phyloP scores from a whole-genome alignment of 2,888 invertebrate species.

The Papilio gigon region DNA sequence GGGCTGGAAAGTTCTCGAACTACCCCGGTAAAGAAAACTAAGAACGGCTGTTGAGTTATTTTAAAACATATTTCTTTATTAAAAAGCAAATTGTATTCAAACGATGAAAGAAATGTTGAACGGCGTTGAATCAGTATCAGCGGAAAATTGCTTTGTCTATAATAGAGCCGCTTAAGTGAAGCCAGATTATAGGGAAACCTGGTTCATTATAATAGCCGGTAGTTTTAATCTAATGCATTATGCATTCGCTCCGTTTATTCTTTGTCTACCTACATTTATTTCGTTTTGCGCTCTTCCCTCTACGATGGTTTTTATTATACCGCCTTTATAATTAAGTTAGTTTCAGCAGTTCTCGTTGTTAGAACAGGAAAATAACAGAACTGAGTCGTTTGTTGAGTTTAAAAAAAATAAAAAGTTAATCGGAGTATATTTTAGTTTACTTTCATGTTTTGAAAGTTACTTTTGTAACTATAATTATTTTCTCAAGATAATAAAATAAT shows the following conservation, averaged over 20 bases:
- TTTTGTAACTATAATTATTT: not conserved
- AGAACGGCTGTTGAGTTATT: slow-evolving; percentile 32
- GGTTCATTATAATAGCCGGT: slow-evolving; percentile 40
- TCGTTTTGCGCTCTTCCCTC: slow-evolving; percentile 29
- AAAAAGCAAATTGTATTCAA: slow-evolving; percentile 39
- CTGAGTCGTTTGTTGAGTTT: not conserved
- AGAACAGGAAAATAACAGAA: slow-evolving; percentile 25
- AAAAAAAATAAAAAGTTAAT: not conserved
- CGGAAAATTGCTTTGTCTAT: slow-evolving; percentile 42
- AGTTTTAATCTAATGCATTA: slow-evolving; percentile 41
- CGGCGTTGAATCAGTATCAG: slow-evolving; percentile 42
- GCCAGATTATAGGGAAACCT: slow-evolving; percentile 37
- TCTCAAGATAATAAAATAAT: not conserved
- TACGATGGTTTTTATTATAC: slow-evolving; percentile 28
- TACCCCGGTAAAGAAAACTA: slow-evolving; percentile 33
- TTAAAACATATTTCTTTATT: slow-evolving; percentile 27
- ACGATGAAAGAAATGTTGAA: slow-evolving; percentile 40
- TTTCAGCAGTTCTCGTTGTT: slow-evolving; percentile 29
- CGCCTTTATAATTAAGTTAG: slow-evolving; percentile 36
- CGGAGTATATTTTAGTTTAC: not conserved
- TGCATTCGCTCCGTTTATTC: slow-evolving; percentile 41
- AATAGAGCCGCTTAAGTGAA: slow-evolving; percentile 32
- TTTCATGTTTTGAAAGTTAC: not conserved
- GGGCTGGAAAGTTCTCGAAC: slow-evolving; percentile 33
- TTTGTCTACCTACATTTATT: slow-evolving; percentile 39